These are phyloP conservation scores for Andrena bicolor DNA, from an alignment of 2,888 invertebrate genomes.

Conservation along the genomic window DNA sequence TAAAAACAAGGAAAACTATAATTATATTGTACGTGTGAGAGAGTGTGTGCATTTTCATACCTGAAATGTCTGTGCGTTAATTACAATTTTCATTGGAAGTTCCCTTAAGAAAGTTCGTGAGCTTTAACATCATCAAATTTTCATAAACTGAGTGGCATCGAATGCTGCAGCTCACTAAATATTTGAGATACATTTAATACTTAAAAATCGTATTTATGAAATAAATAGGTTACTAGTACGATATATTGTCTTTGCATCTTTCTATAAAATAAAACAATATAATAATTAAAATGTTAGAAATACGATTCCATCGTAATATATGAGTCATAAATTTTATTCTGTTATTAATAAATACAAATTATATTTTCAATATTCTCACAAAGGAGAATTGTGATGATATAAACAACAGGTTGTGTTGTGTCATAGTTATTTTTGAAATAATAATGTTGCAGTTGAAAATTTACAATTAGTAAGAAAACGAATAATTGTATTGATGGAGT, in stretches of 20 bases:
- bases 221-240: slow-evolving; percentile 8
- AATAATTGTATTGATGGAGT: not conserved
- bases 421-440: not conserved
- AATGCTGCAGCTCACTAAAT: not conserved
- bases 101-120: not conserved
- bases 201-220: slow-evolving; percentile 4
- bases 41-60: slow-evolving; percentile 2
- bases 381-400: not conserved
- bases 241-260: slow-evolving; percentile 1
- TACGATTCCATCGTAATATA: not conserved
- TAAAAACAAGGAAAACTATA: slow-evolving; percentile 19
- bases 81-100: not conserved
- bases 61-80: slow-evolving; percentile 9
- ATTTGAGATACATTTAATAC: slow-evolving; percentile 4
- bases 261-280: not conserved
- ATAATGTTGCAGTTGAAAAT: slow-evolving; percentile 1
- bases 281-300: slow-evolving; percentile 8
- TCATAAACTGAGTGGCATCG: not conserved
- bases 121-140: not conserved
- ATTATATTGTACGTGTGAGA: slow-evolving; percentile 12
- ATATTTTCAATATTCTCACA: slow-evolving; percentile 1
- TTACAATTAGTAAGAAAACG: not conserved
- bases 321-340: slow-evolving; percentile 2
- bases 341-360: not conserved
- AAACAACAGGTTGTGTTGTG: slow-evolving; percentile 9